Conservation (phyloP, 2,888 invertebrate species). For the Malachius bipustulatus region DNA sequence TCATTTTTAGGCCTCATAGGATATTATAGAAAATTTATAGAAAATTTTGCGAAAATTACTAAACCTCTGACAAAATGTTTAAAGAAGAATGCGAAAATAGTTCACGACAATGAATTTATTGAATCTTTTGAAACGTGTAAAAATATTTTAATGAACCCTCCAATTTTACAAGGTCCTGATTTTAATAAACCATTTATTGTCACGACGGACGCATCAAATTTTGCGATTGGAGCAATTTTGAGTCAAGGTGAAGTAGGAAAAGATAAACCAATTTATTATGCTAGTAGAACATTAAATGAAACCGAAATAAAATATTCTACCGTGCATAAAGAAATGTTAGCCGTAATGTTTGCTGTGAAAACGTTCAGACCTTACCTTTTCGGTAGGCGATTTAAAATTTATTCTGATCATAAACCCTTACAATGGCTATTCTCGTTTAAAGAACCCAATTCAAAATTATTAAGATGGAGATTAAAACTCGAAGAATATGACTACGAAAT, state of each 20-base stretch:
- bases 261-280: conserved; percentile 6
- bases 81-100: too few relatives aligned
- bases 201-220: neutral
- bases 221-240: neutral
- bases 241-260: neutral
- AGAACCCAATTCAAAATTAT: conserved; percentile 5
- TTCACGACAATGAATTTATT: too few relatives aligned
- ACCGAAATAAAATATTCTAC: conserved; percentile 7
- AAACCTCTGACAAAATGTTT: too few relatives aligned
- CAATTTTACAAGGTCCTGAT: too few relatives aligned
- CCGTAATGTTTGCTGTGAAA: conserved; percentile 7
- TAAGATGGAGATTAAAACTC: conserved; percentile 5
- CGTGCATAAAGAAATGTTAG: conserved; percentile 8
- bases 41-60: too few relatives aligned
- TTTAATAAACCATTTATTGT: too few relatives aligned
- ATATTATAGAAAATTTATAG: too few relatives aligned
- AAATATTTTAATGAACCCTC: too few relatives aligned
- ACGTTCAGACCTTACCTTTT: conserved; percentile 9
- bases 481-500: conserved; percentile 9
- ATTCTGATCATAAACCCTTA: conserved; percentile 8
- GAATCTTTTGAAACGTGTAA: too few relatives aligned
- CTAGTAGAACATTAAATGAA: neutral
- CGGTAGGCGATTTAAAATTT: conserved; percentile 7
- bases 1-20: too few relatives aligned
- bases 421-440: conserved; percentile 7